Evolutionary conservation across 1,140 invertebrate species (phyloP), one percentile per base, ranked within the genome.

Genomic region (Dufourea novaeangliae): DNA sequence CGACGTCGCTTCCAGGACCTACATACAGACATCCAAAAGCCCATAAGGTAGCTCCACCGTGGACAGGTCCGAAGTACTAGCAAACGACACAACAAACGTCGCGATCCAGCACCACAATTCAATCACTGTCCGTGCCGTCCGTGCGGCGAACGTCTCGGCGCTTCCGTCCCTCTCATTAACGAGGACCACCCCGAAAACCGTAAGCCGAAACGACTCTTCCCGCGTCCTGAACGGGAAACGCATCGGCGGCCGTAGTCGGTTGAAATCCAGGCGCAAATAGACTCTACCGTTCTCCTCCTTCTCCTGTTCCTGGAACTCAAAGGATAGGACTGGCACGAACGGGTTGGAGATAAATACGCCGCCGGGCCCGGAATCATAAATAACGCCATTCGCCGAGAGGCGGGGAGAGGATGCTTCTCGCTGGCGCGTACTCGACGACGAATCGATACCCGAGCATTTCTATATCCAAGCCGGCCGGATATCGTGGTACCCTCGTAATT

Each of bases 381-480:
- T 75, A 75, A 68, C 72, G 34, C 22, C 22, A 27, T 37, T 34
- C 34, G 57, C 17, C 20, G 32, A 4, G n/a, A n/a, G n/a, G n/a
- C n/a, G n/a, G n/a, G n/a, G n/a, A n/a, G n/a, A n/a, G 11, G 22
- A 27, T 22, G 34, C n/a, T 74, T 37, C 11, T 25, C 32, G 46
- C 46, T 5, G n/a, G n/a, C 14, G 14, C 22, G n/a, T 25, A n/a
- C 37, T 44, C 14, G 20, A 11, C 20, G 17, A 32, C 34, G 17
- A 75, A 75, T 63, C 72, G 17, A 56, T 75, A 67, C 44, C 46
- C 29, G 17, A 50, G 17, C 46, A 61, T 72, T 72, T 63, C 25
- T 64, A 52, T n/a, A 39, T 29, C 20, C 44, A 5, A 52, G 22
- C 56, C 2, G 69, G 29, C 27, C 7, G 39, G 27, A 61, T 17